Evolutionary conservation across 2,888 invertebrate species (phyloP), one percentile per base, ranked within the genome.

Genomic region (Neocrepidodera transversa): DNA sequence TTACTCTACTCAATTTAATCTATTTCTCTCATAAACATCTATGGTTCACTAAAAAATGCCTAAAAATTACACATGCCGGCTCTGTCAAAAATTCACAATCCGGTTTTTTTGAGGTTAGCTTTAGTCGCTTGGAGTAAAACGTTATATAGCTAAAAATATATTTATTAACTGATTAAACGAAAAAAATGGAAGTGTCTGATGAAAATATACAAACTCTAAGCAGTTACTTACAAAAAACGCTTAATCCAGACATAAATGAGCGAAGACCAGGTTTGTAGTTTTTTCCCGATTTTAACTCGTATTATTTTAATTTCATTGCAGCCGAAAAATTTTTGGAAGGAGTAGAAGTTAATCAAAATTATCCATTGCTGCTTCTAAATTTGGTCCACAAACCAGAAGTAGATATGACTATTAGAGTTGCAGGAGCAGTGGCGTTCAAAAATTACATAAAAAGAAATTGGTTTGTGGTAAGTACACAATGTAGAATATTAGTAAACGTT

Each of bases 401-500:
- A 38, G 92, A 93, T 65, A 82, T 90, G 74, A 91, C 91, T 1
- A 91, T 96, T 57, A 83, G 96, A 65, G 85, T 95, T 32, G 92
- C 95, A 4, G 94, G 95, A 16, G 92, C 97, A 7, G 90, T 99
- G 60, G 92, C 93, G 0, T 95, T 99, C 76, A 99, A 99, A 78
- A 99, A 99, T 78, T 97, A 91, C 76, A 87, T 97, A 16, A 97
- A 97, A 79, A 84, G 96, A 52, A 96, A 98, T 80, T 99, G 99
- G 99, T 86, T 87, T 73, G 85, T 90, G 74, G 93, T 92, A 81
- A 83, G 87, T 83, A 66, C 30, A 17, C 3, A 5, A 14, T 47
- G n/a, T 26, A 3, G 8, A 20, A 11, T 17, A 18, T 5, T n/a
- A n/a, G n/a, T n/a, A n/a, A n/a, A n/a, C n/a, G n/a, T n/a, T n/a